Base-by-base conservation (phyloP, 2,888 invertebrate genomes). In the Diadegma fenestrale region DNA sequence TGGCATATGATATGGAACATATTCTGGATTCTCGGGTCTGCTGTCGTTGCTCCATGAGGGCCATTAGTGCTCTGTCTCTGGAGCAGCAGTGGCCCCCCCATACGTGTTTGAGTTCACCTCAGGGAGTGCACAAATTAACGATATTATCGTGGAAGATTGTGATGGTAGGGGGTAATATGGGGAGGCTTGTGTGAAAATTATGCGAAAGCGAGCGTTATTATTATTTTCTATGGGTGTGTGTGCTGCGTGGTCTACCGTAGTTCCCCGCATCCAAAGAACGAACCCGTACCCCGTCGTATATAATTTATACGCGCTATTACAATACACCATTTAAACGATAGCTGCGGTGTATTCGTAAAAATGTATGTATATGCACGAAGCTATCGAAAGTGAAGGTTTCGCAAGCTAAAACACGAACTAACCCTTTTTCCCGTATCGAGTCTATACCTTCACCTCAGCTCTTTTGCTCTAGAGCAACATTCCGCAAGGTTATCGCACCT, bases 401-500 rank as follows among this genome's bases (percentile, higher is more conserved):
- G 63, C 54, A 64, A 75, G 79, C 54, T 51, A 30, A 78, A 68
- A 76, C 61, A 14, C 22, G 22, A 43, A 37, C 41, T 26, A 30
- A 17, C 54, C 19, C 66, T 54, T 58, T 54, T 73, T 58, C 45
- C 37, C 41, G 58, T 68, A 30, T 22, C 61, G 51, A 43, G 61
- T 6, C 12, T 66, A n/a, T n/a, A 64, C 48, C 51, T 66, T 30
- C 51, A 51, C 76, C 69, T 80, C 71, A 37, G 71, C 58, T 26
- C 58, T 76, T 84, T 77, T 66, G 58, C 77, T 80, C 19, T n/a
- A 71, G 72, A 54, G 76, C 51, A 48, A 77, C 86, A 86, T 80
- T 83, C 80, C 80, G 43, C 80, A 83, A 86, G 86, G 83, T 83
- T 80, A 72, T 80, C 83, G 86, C 76, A 80, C 83, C 73, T 82